Evolutionary conservation across 2,797 vertebrate genomes (phyloP).

Genomic region (Chaetodon trifasciatus): DNA sequence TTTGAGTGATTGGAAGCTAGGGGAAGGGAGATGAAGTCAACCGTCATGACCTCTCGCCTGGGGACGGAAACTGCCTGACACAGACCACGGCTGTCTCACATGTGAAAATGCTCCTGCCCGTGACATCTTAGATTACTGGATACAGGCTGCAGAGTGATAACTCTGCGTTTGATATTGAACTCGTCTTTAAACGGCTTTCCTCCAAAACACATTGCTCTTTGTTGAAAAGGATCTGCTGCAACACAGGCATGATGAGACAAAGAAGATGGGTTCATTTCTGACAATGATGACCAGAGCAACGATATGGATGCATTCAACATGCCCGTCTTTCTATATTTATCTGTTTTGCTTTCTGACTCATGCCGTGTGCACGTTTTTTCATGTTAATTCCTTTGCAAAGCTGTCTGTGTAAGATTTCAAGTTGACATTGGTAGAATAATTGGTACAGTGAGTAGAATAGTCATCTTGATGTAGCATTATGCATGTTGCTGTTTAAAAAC

Average conservation of each 20-base stretch:
- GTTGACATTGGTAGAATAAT: conserved; percentile 17
- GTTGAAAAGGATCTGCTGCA: conserved; percentile 52
- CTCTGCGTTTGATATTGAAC: conserved; percentile 61
- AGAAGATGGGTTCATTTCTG: conserved; percentile 16
- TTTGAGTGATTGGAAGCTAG: conserved; percentile 86
- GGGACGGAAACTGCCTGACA: conserved; percentile 83
- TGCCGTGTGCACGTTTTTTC: background rate
- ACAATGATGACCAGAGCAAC: conserved; percentile 14
- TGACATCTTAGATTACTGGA: conserved; percentile 83
- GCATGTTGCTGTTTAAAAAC: background rate
- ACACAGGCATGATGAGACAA: conserved; percentile 29
- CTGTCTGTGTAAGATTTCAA: background rate
- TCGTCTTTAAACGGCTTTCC: conserved; percentile 40
- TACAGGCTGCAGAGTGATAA: conserved; percentile 70
- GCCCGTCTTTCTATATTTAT: background rate
- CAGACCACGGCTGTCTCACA: conserved; percentile 79
- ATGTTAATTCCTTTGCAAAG: conserved; percentile 8
- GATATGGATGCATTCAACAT: background rate
- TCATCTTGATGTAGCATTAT: background rate
- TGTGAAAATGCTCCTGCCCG: conserved; percentile 70
- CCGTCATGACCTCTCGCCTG: conserved; percentile 83
- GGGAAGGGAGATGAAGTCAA: conserved; percentile 85
- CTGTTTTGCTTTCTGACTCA: background rate
- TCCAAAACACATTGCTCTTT: conserved; percentile 49
- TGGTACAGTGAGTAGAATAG: background rate